These are phyloP conservation scores for Formicarius rufipectus DNA, from an alignment of 2,113 vertebrate species.

Conservation along the genomic window DNA sequence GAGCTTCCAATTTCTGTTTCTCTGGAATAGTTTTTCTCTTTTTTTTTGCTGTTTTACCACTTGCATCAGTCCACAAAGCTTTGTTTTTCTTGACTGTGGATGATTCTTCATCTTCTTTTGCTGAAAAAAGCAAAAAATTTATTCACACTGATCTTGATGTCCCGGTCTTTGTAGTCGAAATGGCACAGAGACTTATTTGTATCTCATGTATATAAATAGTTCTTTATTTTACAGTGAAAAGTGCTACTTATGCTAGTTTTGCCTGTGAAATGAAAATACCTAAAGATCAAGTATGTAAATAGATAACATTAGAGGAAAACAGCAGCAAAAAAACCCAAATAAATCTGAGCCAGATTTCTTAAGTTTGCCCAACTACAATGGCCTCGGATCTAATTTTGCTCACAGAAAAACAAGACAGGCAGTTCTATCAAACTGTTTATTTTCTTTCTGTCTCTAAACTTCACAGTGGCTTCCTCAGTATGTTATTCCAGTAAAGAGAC, in stretches of 20 bases:
- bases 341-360: not conserved
- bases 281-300: not conserved
- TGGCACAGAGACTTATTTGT: not conserved
- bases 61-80: not conserved
- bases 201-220: not conserved
- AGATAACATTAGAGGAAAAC: not conserved
- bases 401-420: not conserved
- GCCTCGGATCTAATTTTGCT: not conserved
- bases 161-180: not conserved
- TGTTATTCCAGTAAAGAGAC: not conserved
- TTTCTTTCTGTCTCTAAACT: not conserved
- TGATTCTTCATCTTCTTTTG: conserved; percentile 32
- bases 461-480: not conserved
- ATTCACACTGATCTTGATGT: not conserved
- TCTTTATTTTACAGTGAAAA: not conserved
- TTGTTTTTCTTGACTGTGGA: not conserved
- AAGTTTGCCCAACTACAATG: not conserved
- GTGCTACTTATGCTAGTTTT: not conserved
- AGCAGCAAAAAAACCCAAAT: not conserved
- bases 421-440: not conserved
- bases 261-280: not conserved
- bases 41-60: not conserved
- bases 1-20: conserved; percentile 29
- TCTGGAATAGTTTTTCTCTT: not conserved
- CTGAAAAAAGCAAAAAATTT: conserved; percentile 51